A percentile compares a stretch with the other conserved stretches of the same genome.
Evolutionary conservation across 1,140 invertebrate genomes (phyloP).

Genomic region (Drosophila jambulina): DNA sequence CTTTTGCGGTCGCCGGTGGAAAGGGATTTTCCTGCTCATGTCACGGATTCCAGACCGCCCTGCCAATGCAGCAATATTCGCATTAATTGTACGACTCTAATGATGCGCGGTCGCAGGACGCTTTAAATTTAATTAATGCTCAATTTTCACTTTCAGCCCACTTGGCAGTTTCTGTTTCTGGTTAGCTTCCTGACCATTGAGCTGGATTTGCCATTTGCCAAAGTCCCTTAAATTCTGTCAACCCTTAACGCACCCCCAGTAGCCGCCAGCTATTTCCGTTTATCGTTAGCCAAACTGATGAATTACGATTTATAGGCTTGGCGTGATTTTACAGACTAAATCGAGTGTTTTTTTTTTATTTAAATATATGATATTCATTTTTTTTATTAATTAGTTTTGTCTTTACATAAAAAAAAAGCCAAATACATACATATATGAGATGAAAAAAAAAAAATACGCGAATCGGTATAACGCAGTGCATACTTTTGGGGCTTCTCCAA

Average conservation of each 20-base stretch:
- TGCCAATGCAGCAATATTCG: slow-evolving; percentile 49
- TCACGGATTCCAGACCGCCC: too few relatives aligned
- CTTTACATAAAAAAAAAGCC: too few relatives aligned
- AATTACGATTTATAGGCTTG: slow-evolving; percentile 71
- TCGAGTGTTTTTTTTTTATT: not conserved
- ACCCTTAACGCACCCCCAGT: not conserved
- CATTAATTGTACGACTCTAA: slow-evolving; percentile 75
- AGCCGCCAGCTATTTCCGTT: slow-evolving; percentile 1
- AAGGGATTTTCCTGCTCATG: not conserved
- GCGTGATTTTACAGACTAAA: slow-evolving; percentile 32
- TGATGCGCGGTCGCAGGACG: slow-evolving; percentile 65
- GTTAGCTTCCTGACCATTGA: slow-evolving; percentile 15
- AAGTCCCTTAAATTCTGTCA: not conserved
- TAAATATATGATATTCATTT: too few relatives aligned
- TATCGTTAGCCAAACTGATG: slow-evolving; percentile 54
- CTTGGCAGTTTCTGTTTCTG: slow-evolving; percentile 51
- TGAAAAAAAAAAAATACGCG: too few relatives aligned
- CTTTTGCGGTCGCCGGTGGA: slow-evolving; percentile 49
- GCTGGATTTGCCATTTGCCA: not conserved
- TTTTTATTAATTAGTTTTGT: too few relatives aligned
- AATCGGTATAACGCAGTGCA: too few relatives aligned
- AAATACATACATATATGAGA: too few relatives aligned
- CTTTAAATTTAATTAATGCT: slow-evolving; percentile 78
- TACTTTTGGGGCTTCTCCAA: too few relatives aligned
- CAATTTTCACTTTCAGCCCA: slow-evolving; percentile 73